These are phyloP conservation scores for Chaetodon trifascialis DNA, from an alignment of 2,113 vertebrate species.

Conservation along the genomic window DNA sequence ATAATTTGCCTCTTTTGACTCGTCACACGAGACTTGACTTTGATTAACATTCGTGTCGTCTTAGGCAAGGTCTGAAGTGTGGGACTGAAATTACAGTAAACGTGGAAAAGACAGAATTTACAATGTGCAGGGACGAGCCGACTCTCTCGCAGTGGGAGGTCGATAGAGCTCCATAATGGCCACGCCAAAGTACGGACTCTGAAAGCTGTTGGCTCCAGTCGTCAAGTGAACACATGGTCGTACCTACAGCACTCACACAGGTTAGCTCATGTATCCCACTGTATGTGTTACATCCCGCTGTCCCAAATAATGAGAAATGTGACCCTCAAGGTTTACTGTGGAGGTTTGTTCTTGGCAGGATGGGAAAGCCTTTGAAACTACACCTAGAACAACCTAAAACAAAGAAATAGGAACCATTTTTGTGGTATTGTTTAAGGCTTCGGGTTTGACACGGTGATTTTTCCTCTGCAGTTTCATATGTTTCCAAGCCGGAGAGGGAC, in stretches of 20 bases:
- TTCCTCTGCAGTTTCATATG: neutral
- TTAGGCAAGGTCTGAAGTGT: neutral
- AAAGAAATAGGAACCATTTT: neutral
- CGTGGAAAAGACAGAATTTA: neutral
- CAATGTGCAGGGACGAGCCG: neutral
- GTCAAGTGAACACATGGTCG: constrained; percentile 6
- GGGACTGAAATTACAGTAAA: constrained; percentile 3
- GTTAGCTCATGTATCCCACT: neutral
- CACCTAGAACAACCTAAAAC: neutral
- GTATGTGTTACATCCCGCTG: constrained; percentile 25
- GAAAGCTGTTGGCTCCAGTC: neutral
- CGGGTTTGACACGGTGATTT: neutral
- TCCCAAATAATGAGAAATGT: constrained; percentile 31
- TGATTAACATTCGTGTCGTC: neutral
- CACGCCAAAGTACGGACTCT: constrained; percentile 1
- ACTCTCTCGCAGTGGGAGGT: constrained; percentile 37
- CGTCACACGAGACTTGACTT: neutral
- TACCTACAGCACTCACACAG: constrained; percentile 45
- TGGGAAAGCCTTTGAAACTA: constrained; percentile 7
- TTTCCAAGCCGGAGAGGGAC: too few species aligned
- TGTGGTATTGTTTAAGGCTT: constrained; percentile 7
- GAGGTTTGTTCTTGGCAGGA: constrained; percentile 30
- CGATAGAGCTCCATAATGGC: neutral
- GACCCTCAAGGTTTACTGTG: constrained; percentile 14
- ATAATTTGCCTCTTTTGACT: neutral